Base-by-base conservation (phyloP, 2,797 vertebrate genomes). In the Anableps anableps region DNA sequence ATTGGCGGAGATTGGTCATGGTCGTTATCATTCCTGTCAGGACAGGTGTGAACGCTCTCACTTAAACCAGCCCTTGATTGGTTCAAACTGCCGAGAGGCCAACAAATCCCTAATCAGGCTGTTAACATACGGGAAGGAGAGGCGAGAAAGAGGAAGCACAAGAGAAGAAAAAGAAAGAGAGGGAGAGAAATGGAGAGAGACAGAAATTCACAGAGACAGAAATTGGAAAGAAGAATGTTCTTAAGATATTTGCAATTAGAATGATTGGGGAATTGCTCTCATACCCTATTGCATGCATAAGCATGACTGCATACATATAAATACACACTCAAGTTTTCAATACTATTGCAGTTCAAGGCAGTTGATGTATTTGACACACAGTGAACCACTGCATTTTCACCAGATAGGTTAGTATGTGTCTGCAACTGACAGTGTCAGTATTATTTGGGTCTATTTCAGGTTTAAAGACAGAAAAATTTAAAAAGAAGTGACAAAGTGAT, bases 21-120 rank as follows among this genome's bases (percentile, higher is more conserved):
- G 80, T 90, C 21, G 81, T 94, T 94, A 91, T 92, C 87, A 93
- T 93, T 94, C 90, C 89, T 92, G 90, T 94, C 93, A 94, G 92
- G 86, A 93, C 88, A 93, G 93, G 92, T 93, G 89, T 88, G 89
- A 90, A 83, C 72, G 62, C 79, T 19, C 78, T 88, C 82, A 83
- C 88, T 92, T 91, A 91, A 93, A 93, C 88, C 81, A 81, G 81
- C 85, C 84, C 85, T 86, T 93, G 91, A 94, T 93, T 93, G 90
- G 93, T 85, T 93, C 88, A 91, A 93, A 93, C 88, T 10, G 85
- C 91, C 87, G 9, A 84, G 90, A 91, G 89, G 86, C 89, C 88
- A 80, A 85, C 88, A 92, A 92, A 92, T 94, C 89, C 87, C 91
- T 89, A 92, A 93, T 91, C 92, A 91, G 87, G 78, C 79, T 80